Conservation (phyloP, 2,113 vertebrate genomes). For the Elanus axillaris region DNA sequence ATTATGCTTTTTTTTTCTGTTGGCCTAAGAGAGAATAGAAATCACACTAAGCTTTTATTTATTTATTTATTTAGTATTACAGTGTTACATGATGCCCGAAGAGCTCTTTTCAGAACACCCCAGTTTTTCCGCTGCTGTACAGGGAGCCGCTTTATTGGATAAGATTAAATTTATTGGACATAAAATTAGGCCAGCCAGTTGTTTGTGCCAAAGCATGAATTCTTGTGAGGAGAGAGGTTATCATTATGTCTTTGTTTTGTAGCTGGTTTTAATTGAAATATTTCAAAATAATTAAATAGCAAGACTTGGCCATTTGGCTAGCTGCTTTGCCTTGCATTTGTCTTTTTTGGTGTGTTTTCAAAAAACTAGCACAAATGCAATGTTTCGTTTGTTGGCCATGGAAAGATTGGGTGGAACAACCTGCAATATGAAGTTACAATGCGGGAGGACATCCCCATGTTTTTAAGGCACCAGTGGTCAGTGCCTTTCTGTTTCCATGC, state of each 20-base stretch:
- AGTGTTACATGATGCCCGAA: background rate
- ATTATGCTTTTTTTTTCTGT: background rate
- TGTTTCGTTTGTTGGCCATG: background rate
- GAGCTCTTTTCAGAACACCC: background rate
- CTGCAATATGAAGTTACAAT: background rate
- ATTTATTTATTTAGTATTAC: background rate
- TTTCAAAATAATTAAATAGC: slow-evolving; percentile 48
- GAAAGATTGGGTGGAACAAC: slow-evolving; percentile 22
- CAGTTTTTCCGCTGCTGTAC: background rate
- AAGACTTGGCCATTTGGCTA: slow-evolving; percentile 31
- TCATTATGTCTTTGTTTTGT: slow-evolving; percentile 37
- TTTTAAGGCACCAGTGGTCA: background rate
- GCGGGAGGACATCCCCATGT: background rate
- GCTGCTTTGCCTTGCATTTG: slow-evolving; percentile 38
- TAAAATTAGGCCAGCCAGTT: slow-evolving; percentile 2
- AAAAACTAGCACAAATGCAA: slow-evolving; percentile 9
- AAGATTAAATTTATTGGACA: background rate
- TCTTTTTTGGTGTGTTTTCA: slow-evolving; percentile 12
- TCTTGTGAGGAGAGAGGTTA: slow-evolving; percentile 11
- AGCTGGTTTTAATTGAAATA: slow-evolving; percentile 31
- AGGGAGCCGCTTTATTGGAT: background rate
- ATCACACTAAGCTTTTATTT: background rate
- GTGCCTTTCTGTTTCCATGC: background rate
- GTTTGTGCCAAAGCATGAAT: slow-evolving; percentile 26
- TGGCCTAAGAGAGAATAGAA: background rate